Evolutionary conservation across 2,797 vertebrate species (phyloP).

Genomic region (Anabas testudineus): DNA sequence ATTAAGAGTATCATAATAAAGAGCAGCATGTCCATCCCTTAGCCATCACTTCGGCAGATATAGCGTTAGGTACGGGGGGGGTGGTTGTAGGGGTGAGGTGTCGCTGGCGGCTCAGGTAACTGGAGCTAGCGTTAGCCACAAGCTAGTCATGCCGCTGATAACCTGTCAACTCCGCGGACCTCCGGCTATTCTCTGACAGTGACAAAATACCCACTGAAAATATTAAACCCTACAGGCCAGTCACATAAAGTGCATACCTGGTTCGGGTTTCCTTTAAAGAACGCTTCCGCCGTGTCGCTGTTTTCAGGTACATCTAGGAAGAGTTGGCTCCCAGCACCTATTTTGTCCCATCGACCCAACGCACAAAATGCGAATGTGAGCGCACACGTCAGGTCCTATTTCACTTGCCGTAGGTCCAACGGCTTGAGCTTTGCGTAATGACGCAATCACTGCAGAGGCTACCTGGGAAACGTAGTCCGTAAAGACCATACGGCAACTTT

Average conservation of each 20-base stretch:
- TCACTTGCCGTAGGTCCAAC: slow-evolving; percentile 53
- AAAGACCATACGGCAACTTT: not conserved
- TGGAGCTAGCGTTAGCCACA: slow-evolving; percentile 58
- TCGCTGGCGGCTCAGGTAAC: slow-evolving; percentile 32
- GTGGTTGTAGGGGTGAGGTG: slow-evolving; percentile 14
- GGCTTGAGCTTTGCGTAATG: slow-evolving; percentile 38
- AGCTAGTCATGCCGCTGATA: slow-evolving; percentile 60
- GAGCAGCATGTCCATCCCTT: not conserved
- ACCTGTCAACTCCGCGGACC: slow-evolving; percentile 59
- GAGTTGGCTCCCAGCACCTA: slow-evolving; percentile 57
- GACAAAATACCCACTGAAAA: slow-evolving; percentile 8
- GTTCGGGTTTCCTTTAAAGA: not conserved
- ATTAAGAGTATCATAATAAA: rapidly evolving
- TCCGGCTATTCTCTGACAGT: slow-evolving; percentile 24
- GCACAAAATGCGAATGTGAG: slow-evolving; percentile 42
- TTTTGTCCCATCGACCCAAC: slow-evolving; percentile 50
- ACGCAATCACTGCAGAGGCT: rapidly evolving
- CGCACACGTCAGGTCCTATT: slow-evolving; percentile 16
- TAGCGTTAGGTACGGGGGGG: not conserved
- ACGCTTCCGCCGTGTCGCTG: not conserved
- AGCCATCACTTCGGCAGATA: slow-evolving; percentile 1
- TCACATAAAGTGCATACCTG: slow-evolving; percentile 59
- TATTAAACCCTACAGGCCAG: rapidly evolving
- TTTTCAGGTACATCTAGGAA: slow-evolving; percentile 35
- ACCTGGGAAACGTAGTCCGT: slow-evolving; percentile 53